Evolutionary conservation across 2,888 invertebrate species (phyloP).

Genomic region (Hydraecia micacea): DNA sequence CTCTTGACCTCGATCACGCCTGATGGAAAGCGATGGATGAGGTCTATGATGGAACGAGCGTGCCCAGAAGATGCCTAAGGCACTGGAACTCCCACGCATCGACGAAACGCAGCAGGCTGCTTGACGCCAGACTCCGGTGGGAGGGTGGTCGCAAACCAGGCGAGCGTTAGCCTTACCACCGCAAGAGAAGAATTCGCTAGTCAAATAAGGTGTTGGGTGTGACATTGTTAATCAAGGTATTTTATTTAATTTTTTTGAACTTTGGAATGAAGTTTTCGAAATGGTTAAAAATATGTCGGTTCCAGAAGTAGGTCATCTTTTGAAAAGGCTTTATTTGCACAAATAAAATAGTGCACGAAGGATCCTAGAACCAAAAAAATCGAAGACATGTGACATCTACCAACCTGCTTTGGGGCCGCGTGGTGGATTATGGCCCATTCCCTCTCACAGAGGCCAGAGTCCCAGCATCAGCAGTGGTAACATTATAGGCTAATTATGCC

Average conservation of each 20-base stretch:
- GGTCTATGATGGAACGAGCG: no score
- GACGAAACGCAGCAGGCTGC: no score
- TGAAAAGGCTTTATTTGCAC: background rate
- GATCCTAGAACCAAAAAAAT: background rate
- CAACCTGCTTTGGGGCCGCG: fast-evolving
- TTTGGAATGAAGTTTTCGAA: background rate
- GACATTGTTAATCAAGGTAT: background rate
- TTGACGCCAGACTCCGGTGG: no score
- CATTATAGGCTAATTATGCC: no score
- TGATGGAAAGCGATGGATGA: no score
- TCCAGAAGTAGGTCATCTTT: background rate
- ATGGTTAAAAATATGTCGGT: background rate
- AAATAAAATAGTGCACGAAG: background rate
- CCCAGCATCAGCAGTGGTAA: background rate
- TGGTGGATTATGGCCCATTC: background rate
- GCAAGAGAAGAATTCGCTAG: no score
- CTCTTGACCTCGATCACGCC: no score
- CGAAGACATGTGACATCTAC: background rate
- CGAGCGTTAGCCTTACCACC: no score
- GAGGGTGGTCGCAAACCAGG: no score
- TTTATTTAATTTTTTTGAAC: background rate
- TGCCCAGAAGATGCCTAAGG: no score
- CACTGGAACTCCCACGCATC: no score
- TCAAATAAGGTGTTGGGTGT: no score
- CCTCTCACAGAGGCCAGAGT: fast-evolving